Percentiles rank a stretch among this genome's conserved stretches.
Evolutionary conservation across 2,888 invertebrate genomes (phyloP).

Genomic region (Drosophila anceps): DNA sequence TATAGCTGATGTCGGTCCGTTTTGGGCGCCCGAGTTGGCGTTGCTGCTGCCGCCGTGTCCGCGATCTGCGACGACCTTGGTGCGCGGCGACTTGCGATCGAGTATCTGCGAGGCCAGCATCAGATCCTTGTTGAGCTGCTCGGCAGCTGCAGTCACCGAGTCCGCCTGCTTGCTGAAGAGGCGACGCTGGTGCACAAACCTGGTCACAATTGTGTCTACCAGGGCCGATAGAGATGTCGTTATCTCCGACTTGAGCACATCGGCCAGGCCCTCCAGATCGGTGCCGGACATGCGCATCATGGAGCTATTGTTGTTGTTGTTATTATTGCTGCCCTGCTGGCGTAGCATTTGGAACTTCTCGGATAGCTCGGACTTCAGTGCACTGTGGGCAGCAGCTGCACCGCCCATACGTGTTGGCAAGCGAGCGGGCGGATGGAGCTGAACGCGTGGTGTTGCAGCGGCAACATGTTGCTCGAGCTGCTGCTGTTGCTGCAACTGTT

Average conservation of each 20-base stretch:
- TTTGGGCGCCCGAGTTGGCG: conserved; percentile 72
- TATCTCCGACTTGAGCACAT: conserved; percentile 95
- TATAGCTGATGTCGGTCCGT: conserved; percentile 82
- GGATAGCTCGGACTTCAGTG: conserved; percentile 89
- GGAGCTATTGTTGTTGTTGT: conserved; percentile 88
- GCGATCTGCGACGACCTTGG: conserved; percentile 84
- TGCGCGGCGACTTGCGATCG: conserved; percentile 93
- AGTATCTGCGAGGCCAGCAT: conserved; percentile 92
- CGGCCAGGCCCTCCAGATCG: conserved; percentile 95
- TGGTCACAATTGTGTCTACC: conserved; percentile 94
- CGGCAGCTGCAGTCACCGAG: conserved; percentile 92
- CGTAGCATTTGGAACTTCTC: conserved; percentile 92
- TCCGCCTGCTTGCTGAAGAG: conserved; percentile 91
- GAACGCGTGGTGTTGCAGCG: conserved; percentile 74
- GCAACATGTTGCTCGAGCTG: conserved; percentile 73
- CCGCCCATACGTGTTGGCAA: conserved; percentile 80
- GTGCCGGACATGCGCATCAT: conserved; percentile 90
- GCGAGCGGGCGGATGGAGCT: conserved; percentile 82
- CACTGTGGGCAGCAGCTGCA: conserved; percentile 76
- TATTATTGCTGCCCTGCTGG: conserved; percentile 53
- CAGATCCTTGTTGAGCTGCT: conserved; percentile 94
- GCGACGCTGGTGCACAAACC: conserved; percentile 93
- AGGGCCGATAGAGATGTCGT: conserved; percentile 92
- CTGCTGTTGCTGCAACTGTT: conserved; percentile 86
- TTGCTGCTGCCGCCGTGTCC: conserved; percentile 64